Conservation (phyloP, 2,113 vertebrate genomes). For the Sander vitreus region DNA sequence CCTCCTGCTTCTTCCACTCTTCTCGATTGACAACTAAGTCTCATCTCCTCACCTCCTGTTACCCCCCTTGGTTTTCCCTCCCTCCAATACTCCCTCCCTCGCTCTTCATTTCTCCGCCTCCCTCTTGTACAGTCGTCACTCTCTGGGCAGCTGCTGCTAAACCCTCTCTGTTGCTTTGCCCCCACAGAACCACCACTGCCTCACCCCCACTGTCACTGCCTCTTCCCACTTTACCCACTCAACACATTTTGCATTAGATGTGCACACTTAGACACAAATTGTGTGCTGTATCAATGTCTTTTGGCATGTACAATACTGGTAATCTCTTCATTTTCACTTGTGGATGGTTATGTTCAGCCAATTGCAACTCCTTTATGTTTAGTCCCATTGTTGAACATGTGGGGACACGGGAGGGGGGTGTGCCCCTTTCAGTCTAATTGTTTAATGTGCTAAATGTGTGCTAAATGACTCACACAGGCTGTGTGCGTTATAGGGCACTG, state of each 20-base stretch:
- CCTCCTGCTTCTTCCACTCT: background rate
- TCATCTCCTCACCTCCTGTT: background rate
- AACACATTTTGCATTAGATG: background rate
- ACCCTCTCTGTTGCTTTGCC: conserved; percentile 52
- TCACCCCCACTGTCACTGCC: background rate
- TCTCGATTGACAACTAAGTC: conserved; percentile 4
- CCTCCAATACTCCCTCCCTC: background rate
- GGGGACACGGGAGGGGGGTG: background rate
- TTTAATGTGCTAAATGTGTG: conserved; percentile 38
- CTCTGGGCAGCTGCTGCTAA: conserved; percentile 84
- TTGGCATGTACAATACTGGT: background rate
- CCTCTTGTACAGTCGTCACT: conserved; percentile 70
- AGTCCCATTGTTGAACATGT: conserved; percentile 22
- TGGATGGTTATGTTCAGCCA: conserved; percentile 8
- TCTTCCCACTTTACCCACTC: background rate
- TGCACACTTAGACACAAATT: background rate
- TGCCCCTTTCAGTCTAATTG: conserved; percentile 26
- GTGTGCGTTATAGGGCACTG: background rate
- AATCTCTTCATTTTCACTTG: background rate
- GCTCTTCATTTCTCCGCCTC: conserved; percentile 3
- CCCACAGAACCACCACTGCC: conserved; percentile 11
- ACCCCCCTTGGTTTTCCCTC: conserved; percentile 1
- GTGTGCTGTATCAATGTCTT: background rate
- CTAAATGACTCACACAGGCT: conserved; percentile 35
- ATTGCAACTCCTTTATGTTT: conserved; percentile 10